These are phyloP conservation scores for Sisyra terminalis DNA, from an alignment of 2,888 invertebrate genomes.

Conservation along the genomic window DNA sequence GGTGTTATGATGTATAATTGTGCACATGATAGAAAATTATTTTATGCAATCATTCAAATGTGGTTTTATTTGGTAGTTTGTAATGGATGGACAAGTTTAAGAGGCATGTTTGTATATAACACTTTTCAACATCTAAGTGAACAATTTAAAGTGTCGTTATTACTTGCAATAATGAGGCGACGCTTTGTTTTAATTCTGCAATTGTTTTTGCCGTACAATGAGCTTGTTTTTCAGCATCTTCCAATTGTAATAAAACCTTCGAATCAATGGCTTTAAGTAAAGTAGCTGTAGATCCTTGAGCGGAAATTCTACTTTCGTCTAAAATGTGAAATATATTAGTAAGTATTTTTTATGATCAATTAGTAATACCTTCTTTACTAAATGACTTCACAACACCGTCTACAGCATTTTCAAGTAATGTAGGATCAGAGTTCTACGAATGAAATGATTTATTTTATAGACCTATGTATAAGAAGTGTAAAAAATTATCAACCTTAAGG, in stretches of 20 bases:
- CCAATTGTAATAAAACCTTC: constrained; percentile 26
- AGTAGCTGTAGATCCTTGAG: constrained; percentile 1
- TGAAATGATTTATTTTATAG: too few species aligned
- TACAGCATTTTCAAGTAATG: not conserved
- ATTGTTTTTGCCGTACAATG: constrained; percentile 29
- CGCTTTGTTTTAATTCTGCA: constrained; percentile 24
- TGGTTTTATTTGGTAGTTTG: too few species aligned
- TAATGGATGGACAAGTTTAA: too few species aligned
- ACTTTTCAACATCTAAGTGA: too few species aligned
- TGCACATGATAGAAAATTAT: too few species aligned
- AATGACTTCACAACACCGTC: not conserved
- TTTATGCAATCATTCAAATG: too few species aligned
- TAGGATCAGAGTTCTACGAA: not conserved
- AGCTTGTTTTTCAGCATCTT: constrained; percentile 29
- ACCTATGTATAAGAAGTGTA: too few species aligned
- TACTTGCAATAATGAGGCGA: constrained; percentile 24
- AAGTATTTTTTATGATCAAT: too few species aligned
- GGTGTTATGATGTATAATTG: too few species aligned
- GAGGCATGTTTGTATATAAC: too few species aligned
- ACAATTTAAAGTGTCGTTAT: too few species aligned
- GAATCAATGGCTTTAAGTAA: constrained; percentile 14
- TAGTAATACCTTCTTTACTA: not conserved
- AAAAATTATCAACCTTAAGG: constrained; percentile 6
- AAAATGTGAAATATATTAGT: too few species aligned
- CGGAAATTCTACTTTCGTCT: not conserved